Base-by-base conservation (phyloP, 2,797 vertebrate genomes). In the Muscicapa comitata region DNA sequence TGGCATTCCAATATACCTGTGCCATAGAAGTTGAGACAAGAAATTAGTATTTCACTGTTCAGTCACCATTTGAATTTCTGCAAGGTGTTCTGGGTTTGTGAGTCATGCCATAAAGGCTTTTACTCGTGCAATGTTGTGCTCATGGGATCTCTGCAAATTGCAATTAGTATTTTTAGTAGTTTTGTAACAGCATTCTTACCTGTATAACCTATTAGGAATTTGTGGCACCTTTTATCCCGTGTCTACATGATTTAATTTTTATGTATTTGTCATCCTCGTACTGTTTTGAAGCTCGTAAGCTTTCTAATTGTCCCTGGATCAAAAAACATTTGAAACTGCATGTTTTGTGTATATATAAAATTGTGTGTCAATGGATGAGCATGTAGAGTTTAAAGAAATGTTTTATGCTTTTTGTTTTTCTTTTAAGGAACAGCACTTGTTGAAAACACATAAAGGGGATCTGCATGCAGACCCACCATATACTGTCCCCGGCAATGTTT, bases 361-460 rank as follows among this genome's bases (percentile, higher is more conserved):
- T 38, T 86, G 19, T 65, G 18, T 59, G 17, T 80, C 38, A 19
- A 0, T 77, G 26, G 35, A 38, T 72, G 43, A 83, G 23, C 21
- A 29, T 8, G 8, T 50, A n/a, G 23, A 67, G 47, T 67, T 71
- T 40, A 57, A 73, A 89, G 10, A 88, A 58, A 17, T 3, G 33
- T 38, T 61, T 38, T 47, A 13, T 45, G 24, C 21, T 61, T 53
- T 43, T 76, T 53, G 24, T 45, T 54, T 59, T 21, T 57, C 28
- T 71, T 81, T 37, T 37, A 73, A 73, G 67, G 12, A 71, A 5
- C 18, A 53, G 4, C 38, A 25, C 6, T 88, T 5, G 6, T 53
- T 91, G n/a, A 90, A 75, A 95, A 38, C 47, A 86, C 20, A 24
- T 51, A 81, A 86, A 78, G 17, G 14, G 61, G 24, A 9, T 78